Base-by-base conservation (phyloP, 2,797 vertebrate species). In the Xyrichtys novacula region DNA sequence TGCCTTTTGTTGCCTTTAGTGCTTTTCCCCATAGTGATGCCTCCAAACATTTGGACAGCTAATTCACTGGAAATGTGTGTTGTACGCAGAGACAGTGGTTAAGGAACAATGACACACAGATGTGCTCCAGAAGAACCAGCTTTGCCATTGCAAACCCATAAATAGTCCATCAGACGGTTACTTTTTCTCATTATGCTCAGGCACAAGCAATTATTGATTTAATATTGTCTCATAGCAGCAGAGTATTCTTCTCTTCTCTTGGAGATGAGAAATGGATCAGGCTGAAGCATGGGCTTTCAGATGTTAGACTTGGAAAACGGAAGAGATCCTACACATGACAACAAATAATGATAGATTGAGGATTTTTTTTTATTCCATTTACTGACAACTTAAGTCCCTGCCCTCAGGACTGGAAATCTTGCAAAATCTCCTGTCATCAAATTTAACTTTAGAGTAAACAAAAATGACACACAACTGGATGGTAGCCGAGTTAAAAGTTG, bases 71-170 rank as follows among this genome's bases (percentile, higher is more conserved):
- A 68, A 74, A 63, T 85, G 39, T 76, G 71, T 76, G 67, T 58
- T 34, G 57, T 76, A 83, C 52, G 64, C 83, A 80, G 81, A 87
- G 76, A 88, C 86, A 83, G 84, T 62, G 80, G 82, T 88, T 88
- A 84, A 23, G 57, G 54, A 84, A 84, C 78, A 81, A 88, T 74
- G 65, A 79, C 77, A 85, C 68, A 34, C 88, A 88, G 82, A 84
- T 86, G 84, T 85, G 64, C 58, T 76, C 64, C 78, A 49, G 57
- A 44, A 59, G 71, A 82, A 68, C 12, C 26, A 64, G 67, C 60
- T 52, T 77, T 62, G 52, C 71, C 42, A 63, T 85, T 75, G 56
- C 58, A 71, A 72, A 77, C 57, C 61, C 62, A 81, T 84, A 82
- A 85, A 83, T 61, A 68, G 73, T 80, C 71, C 78, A 68, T 85